Evolutionary conservation across 1,140 invertebrate species (phyloP).

Genomic region (Drosophila leontia): DNA sequence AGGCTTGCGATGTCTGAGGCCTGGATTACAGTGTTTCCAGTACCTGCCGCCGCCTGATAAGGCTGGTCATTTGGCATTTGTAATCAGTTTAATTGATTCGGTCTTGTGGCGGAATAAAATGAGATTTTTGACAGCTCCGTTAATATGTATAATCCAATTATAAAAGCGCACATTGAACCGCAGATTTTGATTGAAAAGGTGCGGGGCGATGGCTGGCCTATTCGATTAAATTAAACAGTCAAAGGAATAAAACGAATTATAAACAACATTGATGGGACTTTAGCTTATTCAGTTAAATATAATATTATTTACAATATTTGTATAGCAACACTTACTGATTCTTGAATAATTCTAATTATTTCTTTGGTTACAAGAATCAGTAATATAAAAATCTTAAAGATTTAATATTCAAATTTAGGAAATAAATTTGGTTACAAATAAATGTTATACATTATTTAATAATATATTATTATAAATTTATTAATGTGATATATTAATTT

Average conservation of each 20-base stretch:
- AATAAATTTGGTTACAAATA: too few species aligned
- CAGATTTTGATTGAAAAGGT: slow-evolving; percentile 31
- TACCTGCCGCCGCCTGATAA: slow-evolving; percentile 14
- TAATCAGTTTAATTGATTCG: slow-evolving; percentile 56
- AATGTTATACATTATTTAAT: background rate
- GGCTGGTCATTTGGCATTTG: slow-evolving; percentile 3
- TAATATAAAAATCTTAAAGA: background rate
- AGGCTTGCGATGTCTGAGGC: slow-evolving; percentile 13
- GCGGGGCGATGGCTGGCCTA: slow-evolving; percentile 11
- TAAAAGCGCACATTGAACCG: slow-evolving; percentile 44
- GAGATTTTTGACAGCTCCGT: slow-evolving; percentile 49
- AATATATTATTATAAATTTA: background rate
- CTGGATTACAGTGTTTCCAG: background rate
- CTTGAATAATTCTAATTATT: background rate
- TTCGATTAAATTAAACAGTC: slow-evolving; percentile 12
- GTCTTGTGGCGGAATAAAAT: slow-evolving; percentile 13
- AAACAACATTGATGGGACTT: background rate
- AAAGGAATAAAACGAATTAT: background rate
- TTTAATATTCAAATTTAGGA: background rate
- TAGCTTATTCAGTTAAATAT: background rate
- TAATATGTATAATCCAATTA: slow-evolving; percentile 46
- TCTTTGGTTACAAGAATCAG: background rate
- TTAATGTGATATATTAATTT: background rate
- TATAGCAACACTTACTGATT: background rate
- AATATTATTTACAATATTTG: too few species aligned